Evolutionary conservation across 2,113 vertebrate genomes (phyloP).

Genomic region (Hiodon tergisus): DNA sequence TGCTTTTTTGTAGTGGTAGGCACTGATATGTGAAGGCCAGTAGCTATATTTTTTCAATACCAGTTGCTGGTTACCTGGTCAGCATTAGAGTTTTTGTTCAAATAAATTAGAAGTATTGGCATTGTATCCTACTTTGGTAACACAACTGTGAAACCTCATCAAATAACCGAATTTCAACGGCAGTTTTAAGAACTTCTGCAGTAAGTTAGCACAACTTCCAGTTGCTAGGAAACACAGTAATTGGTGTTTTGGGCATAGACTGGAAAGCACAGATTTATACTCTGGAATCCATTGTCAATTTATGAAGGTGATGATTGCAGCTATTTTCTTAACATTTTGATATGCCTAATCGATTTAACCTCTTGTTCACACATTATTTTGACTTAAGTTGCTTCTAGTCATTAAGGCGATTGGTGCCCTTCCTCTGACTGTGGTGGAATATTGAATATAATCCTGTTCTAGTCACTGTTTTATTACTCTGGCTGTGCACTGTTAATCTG

Average conservation of each 20-base stretch:
- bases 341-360: slow-evolving; percentile 19
- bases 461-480: neutral
- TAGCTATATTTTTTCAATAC: no score
- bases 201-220: neutral
- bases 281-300: slow-evolving; percentile 14
- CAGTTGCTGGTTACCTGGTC: no score
- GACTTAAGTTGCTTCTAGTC: slow-evolving; percentile 7
- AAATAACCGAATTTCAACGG: neutral
- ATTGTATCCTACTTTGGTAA: neutral
- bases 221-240: neutral
- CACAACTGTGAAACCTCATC: neutral
- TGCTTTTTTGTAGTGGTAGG: no score
- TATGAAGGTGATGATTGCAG: slow-evolving; percentile 20
- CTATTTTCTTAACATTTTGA: slow-evolving; percentile 3
- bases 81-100: no score
- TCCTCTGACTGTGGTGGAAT: neutral
- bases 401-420: slow-evolving; percentile 5
- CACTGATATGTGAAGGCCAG: no score
- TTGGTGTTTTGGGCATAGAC: slow-evolving; percentile 13
- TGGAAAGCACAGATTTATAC: neutral
- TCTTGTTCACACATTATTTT: slow-evolving; percentile 17
- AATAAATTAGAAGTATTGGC: neutral
- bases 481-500: neutral
- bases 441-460: slow-evolving; percentile 2
- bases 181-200: neutral